phyloP scores from a whole-genome alignment of 1,140 invertebrate species.

The Nilaparvata lugens region DNA sequence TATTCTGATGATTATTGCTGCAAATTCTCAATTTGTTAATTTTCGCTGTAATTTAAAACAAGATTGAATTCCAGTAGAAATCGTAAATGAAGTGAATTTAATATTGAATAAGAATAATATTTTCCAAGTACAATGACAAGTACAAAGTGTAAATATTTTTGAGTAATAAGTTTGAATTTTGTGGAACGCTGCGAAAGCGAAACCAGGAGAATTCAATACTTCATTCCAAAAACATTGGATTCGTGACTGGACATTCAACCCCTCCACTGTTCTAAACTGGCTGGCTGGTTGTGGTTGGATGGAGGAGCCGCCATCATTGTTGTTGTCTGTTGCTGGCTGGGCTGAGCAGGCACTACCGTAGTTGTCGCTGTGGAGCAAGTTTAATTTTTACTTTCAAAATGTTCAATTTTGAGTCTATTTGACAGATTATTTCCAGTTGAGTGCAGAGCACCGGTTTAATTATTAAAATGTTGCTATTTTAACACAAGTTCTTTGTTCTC shows the following conservation, averaged over 20 bases:
- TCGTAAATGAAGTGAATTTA: no score
- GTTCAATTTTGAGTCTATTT: neutral
- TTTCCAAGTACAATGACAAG: no score
- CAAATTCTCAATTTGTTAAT: no score
- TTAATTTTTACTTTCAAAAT: constrained; percentile 5
- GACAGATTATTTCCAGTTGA: neutral
- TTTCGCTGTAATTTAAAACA: no score
- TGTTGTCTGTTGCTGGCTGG: constrained; percentile 46
- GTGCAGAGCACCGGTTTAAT: no score
- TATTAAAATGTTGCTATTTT: neutral
- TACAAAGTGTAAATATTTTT: no score
- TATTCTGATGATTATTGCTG: no score
- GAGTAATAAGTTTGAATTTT: neutral
- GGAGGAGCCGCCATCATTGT: constrained; percentile 46
- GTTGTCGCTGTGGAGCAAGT: constrained; percentile 6
- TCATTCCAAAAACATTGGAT: neutral
- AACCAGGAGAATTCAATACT: neutral
- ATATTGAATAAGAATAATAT: no score
- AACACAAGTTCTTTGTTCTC: constrained; percentile 16
- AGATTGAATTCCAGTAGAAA: no score
- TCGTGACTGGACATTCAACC: neutral
- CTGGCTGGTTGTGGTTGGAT: neutral
- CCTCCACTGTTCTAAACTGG: neutral
- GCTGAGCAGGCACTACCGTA: constrained; percentile 30
- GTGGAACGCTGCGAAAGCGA: neutral